Evolutionary conservation across 2,888 invertebrate genomes (phyloP).

Genomic region (Drosophila bunnanda): DNA sequence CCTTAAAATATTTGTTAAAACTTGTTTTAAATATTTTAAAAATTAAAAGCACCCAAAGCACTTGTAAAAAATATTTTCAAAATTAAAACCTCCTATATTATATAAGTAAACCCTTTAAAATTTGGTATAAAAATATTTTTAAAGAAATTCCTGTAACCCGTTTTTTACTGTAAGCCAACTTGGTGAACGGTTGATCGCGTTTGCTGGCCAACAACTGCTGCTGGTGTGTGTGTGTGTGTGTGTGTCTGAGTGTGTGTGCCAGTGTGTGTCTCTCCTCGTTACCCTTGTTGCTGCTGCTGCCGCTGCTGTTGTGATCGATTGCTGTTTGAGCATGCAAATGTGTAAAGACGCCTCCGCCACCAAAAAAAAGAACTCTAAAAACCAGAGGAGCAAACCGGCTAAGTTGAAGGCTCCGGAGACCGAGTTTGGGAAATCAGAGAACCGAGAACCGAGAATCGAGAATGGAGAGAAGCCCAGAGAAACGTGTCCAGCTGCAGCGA

Average conservation of each 20-base stretch:
- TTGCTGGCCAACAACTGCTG: conserved; percentile 36
- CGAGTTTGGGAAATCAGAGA: conserved; percentile 34
- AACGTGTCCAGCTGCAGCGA: conserved; percentile 61
- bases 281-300: conserved; percentile 9
- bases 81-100: no score
- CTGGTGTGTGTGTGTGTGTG: conserved; percentile 19
- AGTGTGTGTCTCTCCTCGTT: conserved; percentile 32
- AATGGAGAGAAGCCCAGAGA: conserved; percentile 13
- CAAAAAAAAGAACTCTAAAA: conserved; percentile 42
- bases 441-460: conserved; percentile 10
- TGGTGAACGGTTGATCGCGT: conserved; percentile 53
- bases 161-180: conserved; percentile 22
- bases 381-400: conserved; percentile 64
- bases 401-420: conserved; percentile 38
- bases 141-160: neutral
- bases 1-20: no score
- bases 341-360: conserved; percentile 81
- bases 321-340: conserved; percentile 81
- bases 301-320: conserved; percentile 69
- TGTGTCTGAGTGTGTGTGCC: conserved; percentile 22
- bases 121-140: neutral
- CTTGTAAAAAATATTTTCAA: no score
- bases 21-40: no score
- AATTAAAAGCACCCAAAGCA: no score
- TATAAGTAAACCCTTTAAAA: no score